These are phyloP conservation scores for Tuberolachnus salignus DNA, from an alignment of 2,888 invertebrate genomes.

Conservation along the genomic window DNA sequence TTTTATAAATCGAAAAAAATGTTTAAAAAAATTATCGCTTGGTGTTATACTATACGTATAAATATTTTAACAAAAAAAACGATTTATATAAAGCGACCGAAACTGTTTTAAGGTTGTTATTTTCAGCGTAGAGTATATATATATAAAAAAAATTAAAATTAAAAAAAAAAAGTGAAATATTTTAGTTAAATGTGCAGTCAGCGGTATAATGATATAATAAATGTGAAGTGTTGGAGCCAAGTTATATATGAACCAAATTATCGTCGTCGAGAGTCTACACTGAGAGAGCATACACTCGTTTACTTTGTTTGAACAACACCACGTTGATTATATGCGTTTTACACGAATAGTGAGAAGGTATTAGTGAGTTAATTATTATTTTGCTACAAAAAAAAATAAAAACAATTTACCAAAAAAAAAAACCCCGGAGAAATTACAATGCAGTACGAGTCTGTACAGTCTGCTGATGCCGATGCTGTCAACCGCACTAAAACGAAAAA, in stretches of 20 bases:
- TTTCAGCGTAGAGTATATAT: not conserved
- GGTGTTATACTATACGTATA: too few species aligned
- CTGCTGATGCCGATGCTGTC: not conserved
- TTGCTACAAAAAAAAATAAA: not conserved
- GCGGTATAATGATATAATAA: not conserved
- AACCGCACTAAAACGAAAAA: conserved; percentile 17
- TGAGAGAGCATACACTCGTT: conserved; percentile 31
- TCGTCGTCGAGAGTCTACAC: conserved; percentile 19
- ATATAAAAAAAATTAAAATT: conserved; percentile 3
- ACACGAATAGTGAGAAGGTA: not conserved
- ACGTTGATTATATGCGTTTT: conserved; percentile 34
- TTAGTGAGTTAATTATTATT: conserved; percentile 29
- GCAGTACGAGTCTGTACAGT: not conserved
- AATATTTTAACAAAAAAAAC: conserved; percentile 4
- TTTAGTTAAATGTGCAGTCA: not conserved
- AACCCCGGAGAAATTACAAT: conserved; percentile 21
- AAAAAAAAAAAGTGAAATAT: not conserved
- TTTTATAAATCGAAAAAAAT: too few species aligned
- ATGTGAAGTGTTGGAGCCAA: not conserved
- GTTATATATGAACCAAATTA: conserved; percentile 29
- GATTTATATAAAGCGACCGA: not conserved
- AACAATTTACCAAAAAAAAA: too few species aligned
- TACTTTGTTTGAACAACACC: conserved; percentile 23
- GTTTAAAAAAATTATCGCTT: too few species aligned
- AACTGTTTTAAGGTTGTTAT: not conserved